Percentiles rank a stretch among this genome's conserved stretches.
Evolutionary conservation across 2,797 vertebrate species (phyloP).

Genomic region (Netta rufina): DNA sequence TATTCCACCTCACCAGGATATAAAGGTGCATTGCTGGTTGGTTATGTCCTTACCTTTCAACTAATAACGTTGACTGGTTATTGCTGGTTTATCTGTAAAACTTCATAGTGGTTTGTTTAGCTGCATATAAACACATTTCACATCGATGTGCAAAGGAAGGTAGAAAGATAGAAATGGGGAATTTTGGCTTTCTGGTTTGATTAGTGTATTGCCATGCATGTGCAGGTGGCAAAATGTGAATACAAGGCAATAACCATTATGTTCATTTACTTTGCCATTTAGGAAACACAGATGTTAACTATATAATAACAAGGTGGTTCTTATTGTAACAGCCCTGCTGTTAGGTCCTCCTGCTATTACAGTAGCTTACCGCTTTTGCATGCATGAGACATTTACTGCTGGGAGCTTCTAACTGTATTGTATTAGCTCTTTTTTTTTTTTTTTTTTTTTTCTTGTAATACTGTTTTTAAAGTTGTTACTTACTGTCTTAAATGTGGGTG

Average conservation of each 20-base stretch:
- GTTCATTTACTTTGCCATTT: constrained; percentile 71
- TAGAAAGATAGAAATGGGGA: neutral
- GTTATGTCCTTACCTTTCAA: neutral
- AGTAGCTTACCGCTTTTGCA: constrained; percentile 4
- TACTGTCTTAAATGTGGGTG: neutral
- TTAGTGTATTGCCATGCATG: neutral
- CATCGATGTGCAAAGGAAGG: neutral
- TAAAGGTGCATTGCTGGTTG: neutral
- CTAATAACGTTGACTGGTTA: neutral
- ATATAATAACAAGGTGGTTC: constrained; percentile 59
- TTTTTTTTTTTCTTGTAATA: constrained; percentile 38
- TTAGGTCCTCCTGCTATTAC: constrained; percentile 20
- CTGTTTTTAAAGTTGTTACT: neutral
- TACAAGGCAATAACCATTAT: constrained; percentile 65
- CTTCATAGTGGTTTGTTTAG: neutral
- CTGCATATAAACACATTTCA: neutral
- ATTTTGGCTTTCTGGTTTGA: constrained; percentile 7
- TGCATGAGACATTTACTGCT: constrained; percentile 11
- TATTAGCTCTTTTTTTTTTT: neutral
- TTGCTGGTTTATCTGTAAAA: neutral
- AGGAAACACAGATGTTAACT: constrained; percentile 75
- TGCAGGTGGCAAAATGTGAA: constrained; percentile 64
- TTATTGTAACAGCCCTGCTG: constrained; percentile 61
- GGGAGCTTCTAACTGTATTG: constrained; percentile 13
- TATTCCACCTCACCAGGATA: neutral